These are phyloP conservation scores for Tribolium freemani DNA, from an alignment of 2,888 invertebrate species.

Conservation along the genomic window DNA sequence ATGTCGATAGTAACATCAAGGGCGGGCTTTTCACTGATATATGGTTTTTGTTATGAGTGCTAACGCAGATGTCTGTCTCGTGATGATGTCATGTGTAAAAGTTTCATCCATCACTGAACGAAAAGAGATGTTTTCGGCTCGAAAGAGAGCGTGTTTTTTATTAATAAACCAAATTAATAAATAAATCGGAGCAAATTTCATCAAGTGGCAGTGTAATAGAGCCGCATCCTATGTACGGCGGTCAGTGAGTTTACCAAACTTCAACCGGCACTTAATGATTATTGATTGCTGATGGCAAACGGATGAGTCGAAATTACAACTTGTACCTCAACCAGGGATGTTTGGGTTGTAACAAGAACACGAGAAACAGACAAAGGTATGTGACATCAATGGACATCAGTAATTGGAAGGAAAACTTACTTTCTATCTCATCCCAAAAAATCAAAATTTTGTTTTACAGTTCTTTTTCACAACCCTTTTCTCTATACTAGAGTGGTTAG, in stretches of 20 bases:
- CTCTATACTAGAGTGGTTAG: too few relatives aligned
- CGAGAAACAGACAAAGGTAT: too few relatives aligned
- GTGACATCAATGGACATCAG: too few relatives aligned
- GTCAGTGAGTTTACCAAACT: conserved; percentile 20
- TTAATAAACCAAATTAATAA: not conserved
- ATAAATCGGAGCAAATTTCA: not conserved
- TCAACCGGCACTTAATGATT: conserved; percentile 26
- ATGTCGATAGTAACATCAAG: conserved; percentile 10
- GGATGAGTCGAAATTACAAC: conserved; percentile 14
- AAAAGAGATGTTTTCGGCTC: not conserved
- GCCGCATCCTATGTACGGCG: conserved; percentile 16
- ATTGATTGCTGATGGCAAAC: conserved; percentile 17
- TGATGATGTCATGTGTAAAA: conserved; percentile 29
- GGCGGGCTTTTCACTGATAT: conserved; percentile 20
- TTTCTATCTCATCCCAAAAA: too few relatives aligned
- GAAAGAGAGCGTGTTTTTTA: not conserved
- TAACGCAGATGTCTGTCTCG: conserved; percentile 32
- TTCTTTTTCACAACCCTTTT: too few relatives aligned
- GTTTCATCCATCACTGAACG: conserved; percentile 27
- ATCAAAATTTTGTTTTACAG: too few relatives aligned
- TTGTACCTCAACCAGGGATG: not conserved
- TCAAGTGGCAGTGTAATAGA: not conserved
- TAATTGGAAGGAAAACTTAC: too few relatives aligned
- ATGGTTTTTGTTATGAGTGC: conserved; percentile 25
- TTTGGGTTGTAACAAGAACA: not conserved